Percentiles rank a stretch among this genome's conserved stretches.
These are phyloP conservation scores for Hystrix brachyura DNA, from an alignment of 2,113 vertebrate species.

Conservation along the genomic window DNA sequence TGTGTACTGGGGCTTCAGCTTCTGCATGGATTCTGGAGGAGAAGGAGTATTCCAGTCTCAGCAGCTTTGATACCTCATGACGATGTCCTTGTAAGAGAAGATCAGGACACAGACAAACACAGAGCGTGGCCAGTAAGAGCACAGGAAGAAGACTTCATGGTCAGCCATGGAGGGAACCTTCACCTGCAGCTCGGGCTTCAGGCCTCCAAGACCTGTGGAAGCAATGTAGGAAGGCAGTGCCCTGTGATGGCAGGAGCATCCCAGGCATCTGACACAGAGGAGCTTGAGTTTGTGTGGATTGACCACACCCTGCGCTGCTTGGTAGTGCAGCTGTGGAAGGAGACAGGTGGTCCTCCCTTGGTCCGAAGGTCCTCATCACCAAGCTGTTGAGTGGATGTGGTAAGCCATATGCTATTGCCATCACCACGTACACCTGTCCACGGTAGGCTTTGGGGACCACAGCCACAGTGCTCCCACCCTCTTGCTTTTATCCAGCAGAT, in stretches of 20 bases:
- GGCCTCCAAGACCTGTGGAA: not conserved
- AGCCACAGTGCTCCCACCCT: not conserved
- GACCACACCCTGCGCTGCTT: not conserved
- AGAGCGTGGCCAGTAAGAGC: not conserved
- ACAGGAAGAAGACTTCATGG: not conserved
- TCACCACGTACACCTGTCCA: not conserved
- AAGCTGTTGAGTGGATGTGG: not conserved
- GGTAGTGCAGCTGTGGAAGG: not conserved
- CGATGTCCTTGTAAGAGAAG: not conserved
- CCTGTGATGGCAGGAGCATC: not conserved
- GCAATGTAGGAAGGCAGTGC: not conserved
- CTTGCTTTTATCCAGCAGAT: not conserved
- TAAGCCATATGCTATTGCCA: not conserved
- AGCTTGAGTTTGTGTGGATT: not conserved
- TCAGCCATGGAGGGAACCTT: not conserved
- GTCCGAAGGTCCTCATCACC: not conserved
- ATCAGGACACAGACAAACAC: not conserved
- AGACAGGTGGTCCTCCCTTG: not conserved
- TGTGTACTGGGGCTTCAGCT: not conserved
- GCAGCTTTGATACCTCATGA: not conserved
- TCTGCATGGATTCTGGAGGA: not conserved
- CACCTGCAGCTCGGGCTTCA: not conserved
- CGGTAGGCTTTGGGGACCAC: not conserved
- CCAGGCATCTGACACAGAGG: not conserved
- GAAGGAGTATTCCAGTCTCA: not conserved